Conservation (phyloP, 35 echinoderm and acorn worm species). For the Diadema setosum region DNA sequence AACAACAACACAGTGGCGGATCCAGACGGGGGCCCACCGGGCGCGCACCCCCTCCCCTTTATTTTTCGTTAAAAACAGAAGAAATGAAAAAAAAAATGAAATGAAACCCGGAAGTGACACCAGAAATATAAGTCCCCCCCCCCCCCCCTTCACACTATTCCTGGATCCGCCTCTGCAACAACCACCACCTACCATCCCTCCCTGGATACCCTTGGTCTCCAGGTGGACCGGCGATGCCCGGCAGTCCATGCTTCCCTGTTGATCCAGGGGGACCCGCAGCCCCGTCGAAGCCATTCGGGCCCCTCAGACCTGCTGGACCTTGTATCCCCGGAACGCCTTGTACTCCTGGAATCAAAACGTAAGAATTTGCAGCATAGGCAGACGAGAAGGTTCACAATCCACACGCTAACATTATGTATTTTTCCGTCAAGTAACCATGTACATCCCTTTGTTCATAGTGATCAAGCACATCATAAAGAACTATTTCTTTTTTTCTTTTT, state of each 20-base stretch:
- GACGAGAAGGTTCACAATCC: too few species aligned
- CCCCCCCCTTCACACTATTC: too few species aligned
- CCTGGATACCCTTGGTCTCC: slow-evolving; percentile 6
- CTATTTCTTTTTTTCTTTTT: neutral
- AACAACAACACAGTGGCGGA: too few species aligned
- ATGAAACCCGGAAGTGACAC: too few species aligned
- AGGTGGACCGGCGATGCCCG: neutral
- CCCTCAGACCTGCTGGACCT: neutral
- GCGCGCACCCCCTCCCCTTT: too few species aligned
- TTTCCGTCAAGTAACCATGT: neutral
- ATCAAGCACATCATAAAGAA: too few species aligned
- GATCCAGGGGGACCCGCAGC: neutral
- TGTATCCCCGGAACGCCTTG: neutral
- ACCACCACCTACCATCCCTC: neutral
- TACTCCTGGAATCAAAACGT: slow-evolving; percentile 15
- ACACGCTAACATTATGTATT: neutral
- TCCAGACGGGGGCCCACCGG: too few species aligned
- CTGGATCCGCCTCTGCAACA: too few species aligned
- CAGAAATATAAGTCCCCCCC: too few species aligned
- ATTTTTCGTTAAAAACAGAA: too few species aligned
- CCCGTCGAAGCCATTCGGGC: neutral
- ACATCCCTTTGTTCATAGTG: neutral
- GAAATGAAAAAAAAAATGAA: too few species aligned
- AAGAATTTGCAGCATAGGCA: too few species aligned
- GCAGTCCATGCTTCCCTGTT: slow-evolving; percentile 20